Percentiles rank a stretch among this genome's conserved stretches.
Conservation (phyloP, 2,888 invertebrate genomes). For the Lypha dubia region DNA sequence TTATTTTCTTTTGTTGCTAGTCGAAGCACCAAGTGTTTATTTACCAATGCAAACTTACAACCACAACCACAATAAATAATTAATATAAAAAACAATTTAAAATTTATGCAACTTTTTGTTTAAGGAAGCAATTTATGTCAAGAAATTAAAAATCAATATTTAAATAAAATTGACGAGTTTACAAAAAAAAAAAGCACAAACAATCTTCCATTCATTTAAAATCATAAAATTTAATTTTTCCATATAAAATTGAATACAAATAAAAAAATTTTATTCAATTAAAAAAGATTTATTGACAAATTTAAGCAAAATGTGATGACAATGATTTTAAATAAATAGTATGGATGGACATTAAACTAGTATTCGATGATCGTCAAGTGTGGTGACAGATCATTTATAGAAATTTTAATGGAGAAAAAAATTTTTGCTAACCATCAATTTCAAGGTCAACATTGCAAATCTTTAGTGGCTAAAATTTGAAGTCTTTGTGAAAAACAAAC, state of each 20-base stretch:
- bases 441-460: constrained; percentile 4
- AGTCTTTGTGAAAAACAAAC: background rate
- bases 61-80: background rate
- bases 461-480: background rate
- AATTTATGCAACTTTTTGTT: background rate
- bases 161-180: background rate
- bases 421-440: constrained; percentile 1
- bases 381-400: background rate
- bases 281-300: background rate
- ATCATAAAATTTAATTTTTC: background rate
- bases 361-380: background rate
- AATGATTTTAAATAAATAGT: constrained; percentile 18
- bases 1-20: background rate
- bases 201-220: background rate
- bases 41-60: background rate
- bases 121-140: background rate
- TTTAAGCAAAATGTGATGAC: background rate
- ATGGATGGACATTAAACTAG: constrained; percentile 11
- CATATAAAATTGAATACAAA: background rate
- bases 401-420: background rate
- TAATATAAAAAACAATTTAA: background rate
- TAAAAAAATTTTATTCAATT: background rate
- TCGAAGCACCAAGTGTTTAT: background rate
- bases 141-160: constrained; percentile 15
- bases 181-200: background rate